phyloP scores from a whole-genome alignment of 2,113 vertebrate genomes.

The Psammodynastes pulverulentus region DNA sequence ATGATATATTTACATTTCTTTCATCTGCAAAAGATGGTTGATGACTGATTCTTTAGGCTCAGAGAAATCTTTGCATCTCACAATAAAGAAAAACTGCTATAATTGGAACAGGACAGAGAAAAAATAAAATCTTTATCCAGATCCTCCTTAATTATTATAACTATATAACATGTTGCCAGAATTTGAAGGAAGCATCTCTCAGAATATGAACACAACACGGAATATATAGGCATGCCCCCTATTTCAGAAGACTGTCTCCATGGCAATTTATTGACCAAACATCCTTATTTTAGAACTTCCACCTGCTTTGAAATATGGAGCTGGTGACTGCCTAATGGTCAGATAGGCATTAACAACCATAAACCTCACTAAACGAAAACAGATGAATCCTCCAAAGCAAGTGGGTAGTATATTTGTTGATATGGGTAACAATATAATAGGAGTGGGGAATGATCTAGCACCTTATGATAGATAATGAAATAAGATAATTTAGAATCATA shows the following conservation, averaged over 20 bases:
- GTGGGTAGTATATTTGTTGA: neutral
- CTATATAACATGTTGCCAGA: neutral
- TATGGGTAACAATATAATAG: neutral
- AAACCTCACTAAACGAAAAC: neutral
- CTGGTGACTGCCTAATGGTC: neutral
- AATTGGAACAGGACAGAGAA: neutral
- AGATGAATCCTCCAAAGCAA: neutral
- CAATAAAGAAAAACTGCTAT: slow-evolving; percentile 12
- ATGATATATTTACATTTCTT: neutral
- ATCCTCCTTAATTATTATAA: slow-evolving; percentile 11
- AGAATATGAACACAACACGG: neutral
- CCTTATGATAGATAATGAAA: neutral
- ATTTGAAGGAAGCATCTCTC: neutral
- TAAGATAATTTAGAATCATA: neutral
- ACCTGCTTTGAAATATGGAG: neutral
- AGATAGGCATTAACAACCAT: neutral
- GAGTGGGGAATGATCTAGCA: neutral
- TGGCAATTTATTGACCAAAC: neutral
- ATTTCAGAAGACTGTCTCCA: neutral
- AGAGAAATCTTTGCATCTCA: slow-evolving; percentile 8
- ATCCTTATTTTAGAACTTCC: neutral
- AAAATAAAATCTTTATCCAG: slow-evolving; percentile 20
- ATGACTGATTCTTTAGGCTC: neutral
- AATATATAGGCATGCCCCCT: neutral
- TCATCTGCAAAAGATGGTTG: neutral